These are phyloP conservation scores for Heliconius hewitsoni DNA, from an alignment of 1,140 invertebrate genomes.

Conservation along the genomic window DNA sequence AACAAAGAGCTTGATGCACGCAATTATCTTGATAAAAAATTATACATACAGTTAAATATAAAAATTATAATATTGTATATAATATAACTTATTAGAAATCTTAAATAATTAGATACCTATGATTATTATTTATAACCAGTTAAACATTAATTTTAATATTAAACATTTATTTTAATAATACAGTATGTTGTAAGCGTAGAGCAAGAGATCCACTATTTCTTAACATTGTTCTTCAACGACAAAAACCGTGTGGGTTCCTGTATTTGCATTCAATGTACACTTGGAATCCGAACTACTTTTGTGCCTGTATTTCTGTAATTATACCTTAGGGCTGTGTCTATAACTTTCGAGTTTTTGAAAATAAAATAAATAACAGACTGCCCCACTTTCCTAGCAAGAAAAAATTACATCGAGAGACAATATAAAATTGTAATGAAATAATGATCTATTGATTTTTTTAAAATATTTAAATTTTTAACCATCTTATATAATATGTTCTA, in stretches of 20 bases:
- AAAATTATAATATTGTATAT: not conserved
- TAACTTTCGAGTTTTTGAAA: not conserved
- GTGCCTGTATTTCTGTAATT: slow-evolving; percentile 44
- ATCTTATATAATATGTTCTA: not conserved
- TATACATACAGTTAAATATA: no score
- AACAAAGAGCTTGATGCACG: no score
- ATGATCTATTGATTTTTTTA: no score
- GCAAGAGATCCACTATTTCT: slow-evolving; percentile 27
- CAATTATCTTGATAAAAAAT: no score
- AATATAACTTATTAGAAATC: not conserved
- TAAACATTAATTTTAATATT: not conserved
- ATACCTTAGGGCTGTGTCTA: slow-evolving; percentile 37
- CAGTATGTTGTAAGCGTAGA: slow-evolving; percentile 5
- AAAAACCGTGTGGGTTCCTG: slow-evolving; percentile 40
- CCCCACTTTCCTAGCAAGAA: no score
- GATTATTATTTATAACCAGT: not conserved
- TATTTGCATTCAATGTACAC: slow-evolving; percentile 46
- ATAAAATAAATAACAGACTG: not conserved
- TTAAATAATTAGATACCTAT: not conserved
- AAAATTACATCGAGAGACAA: no score
- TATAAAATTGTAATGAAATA: not conserved
- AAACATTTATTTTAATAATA: not conserved
- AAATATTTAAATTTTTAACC: no score
- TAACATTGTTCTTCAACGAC: slow-evolving; percentile 38
- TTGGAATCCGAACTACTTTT: slow-evolving; percentile 43